Percentiles rank a stretch among this genome's conserved stretches.
Evolutionary conservation across 1,140 invertebrate species (phyloP).

Genomic region (Euglossa dilemma): DNA sequence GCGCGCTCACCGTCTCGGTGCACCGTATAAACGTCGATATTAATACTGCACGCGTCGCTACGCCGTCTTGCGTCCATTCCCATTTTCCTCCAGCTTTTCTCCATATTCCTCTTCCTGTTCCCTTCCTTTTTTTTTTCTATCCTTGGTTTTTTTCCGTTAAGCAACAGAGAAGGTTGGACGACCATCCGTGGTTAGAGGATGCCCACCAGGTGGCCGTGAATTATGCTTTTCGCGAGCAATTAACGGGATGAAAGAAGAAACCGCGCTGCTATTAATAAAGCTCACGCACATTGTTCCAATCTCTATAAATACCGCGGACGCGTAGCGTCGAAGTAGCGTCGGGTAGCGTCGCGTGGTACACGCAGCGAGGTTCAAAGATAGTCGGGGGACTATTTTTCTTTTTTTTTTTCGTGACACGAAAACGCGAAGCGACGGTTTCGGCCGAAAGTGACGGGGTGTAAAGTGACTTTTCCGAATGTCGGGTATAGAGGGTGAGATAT

Average conservation of each 20-base stretch:
- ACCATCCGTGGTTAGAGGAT: not conserved
- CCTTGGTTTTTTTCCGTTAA: not conserved
- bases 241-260: slow-evolving; percentile 4
- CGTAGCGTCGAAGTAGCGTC: no score
- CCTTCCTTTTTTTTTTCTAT: no score
- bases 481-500: no score
- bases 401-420: not conserved
- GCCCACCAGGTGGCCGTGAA: not conserved
- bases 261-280: slow-evolving; percentile 11
- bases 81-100: not conserved
- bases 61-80: slow-evolving; percentile 22
- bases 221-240: not conserved
- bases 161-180: no score
- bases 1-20: slow-evolving; percentile 33
- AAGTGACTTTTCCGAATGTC: not conserved
- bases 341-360: not conserved
- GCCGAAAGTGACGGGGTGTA: not conserved
- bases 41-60: slow-evolving; percentile 32
- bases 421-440: not conserved
- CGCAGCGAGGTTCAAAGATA: not conserved
- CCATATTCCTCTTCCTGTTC: no score
- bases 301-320: slow-evolving; percentile 12
- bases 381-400: not conserved
- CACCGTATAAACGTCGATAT: slow-evolving; percentile 38
- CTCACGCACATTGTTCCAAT: slow-evolving; percentile 23